These are phyloP conservation scores for Mesopsocus fuscifrons DNA, from an alignment of 2,888 invertebrate species.

Conservation along the genomic window DNA sequence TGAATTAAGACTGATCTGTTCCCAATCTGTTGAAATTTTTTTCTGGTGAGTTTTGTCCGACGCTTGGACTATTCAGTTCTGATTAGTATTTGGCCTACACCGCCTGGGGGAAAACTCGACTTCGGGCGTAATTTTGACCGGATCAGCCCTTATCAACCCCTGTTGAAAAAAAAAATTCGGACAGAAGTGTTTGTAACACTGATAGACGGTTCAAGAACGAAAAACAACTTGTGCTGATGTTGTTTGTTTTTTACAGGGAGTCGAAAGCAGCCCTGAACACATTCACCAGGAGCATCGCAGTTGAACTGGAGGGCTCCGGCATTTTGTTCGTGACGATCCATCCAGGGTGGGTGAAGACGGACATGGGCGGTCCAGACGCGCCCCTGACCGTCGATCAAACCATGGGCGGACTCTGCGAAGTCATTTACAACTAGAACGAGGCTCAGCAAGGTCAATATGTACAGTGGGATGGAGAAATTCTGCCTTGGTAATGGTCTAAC, in stretches of 20 bases:
- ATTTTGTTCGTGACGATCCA: neutral
- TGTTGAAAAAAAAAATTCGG: too few relatives aligned
- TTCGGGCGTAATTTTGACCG: too few relatives aligned
- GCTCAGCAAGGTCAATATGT: neutral
- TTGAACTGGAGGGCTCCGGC: neutral
- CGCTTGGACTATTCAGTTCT: too few relatives aligned
- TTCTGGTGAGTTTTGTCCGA: too few relatives aligned
- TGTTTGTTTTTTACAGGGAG: neutral
- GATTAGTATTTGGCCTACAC: too few relatives aligned
- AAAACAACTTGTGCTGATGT: too few relatives aligned
- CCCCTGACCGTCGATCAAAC: neutral
- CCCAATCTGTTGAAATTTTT: too few relatives aligned
- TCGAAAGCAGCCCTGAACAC: neutral
- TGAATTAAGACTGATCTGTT: too few relatives aligned
- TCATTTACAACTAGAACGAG: neutral
- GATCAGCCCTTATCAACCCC: too few relatives aligned
- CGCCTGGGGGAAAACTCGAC: too few relatives aligned
- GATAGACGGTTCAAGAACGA: too few relatives aligned
- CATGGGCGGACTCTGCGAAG: neutral
- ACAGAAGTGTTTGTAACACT: too few relatives aligned
- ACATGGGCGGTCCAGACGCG: neutral
- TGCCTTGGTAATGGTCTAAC: conserved; percentile 2
- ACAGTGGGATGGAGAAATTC: neutral
- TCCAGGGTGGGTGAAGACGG: neutral
- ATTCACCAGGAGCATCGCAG: neutral